A percentile compares a stretch with the other conserved stretches of the same genome.
These are phyloP conservation scores for Bellardia pandia DNA, from an alignment of 2,888 invertebrate genomes.

Conservation along the genomic window DNA sequence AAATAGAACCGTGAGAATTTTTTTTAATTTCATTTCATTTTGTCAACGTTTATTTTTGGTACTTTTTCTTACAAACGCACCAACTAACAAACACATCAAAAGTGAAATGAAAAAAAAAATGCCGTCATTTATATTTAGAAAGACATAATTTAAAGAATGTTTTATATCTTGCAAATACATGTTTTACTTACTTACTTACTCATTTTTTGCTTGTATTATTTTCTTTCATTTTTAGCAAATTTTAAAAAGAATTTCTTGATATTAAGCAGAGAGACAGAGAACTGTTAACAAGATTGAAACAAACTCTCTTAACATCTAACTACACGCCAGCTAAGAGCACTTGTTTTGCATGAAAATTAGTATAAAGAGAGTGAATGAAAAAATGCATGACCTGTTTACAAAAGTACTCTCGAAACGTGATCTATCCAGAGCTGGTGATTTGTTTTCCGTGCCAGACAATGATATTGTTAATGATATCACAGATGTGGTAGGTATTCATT, in stretches of 20 bases:
- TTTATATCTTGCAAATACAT: conserved; percentile 58
- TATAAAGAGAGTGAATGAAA: conserved; percentile 76
- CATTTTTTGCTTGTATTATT: conserved; percentile 19
- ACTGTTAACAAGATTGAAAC: not conserved
- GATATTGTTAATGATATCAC: conserved; percentile 93
- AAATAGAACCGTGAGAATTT: conserved; percentile 67
- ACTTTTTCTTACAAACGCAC: conserved; percentile 25
- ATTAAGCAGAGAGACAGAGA: conserved; percentile 40
- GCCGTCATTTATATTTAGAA: conserved; percentile 64
- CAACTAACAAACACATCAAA: conserved; percentile 5
- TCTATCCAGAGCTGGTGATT: conserved; percentile 94
- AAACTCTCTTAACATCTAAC: conserved; percentile 24
- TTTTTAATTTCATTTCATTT: conserved; percentile 18
- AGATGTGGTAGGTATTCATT: conserved; percentile 88
- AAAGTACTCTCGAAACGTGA: conserved; percentile 95
- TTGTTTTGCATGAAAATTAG: conserved; percentile 12
- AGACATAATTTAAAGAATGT: conserved; percentile 49
- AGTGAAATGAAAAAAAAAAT: conserved; percentile 33
- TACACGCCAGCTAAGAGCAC: conserved; percentile 28
- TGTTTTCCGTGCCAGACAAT: conserved; percentile 94
- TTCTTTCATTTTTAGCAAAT: conserved; percentile 51
- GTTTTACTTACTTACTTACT: conserved; percentile 53
- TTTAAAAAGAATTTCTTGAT: conserved; percentile 48
- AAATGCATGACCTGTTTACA: conserved; percentile 95
- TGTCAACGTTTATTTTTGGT: conserved; percentile 49